phyloP scores from a whole-genome alignment of 2,797 vertebrate species.

The Enteromius radiatus region DNA sequence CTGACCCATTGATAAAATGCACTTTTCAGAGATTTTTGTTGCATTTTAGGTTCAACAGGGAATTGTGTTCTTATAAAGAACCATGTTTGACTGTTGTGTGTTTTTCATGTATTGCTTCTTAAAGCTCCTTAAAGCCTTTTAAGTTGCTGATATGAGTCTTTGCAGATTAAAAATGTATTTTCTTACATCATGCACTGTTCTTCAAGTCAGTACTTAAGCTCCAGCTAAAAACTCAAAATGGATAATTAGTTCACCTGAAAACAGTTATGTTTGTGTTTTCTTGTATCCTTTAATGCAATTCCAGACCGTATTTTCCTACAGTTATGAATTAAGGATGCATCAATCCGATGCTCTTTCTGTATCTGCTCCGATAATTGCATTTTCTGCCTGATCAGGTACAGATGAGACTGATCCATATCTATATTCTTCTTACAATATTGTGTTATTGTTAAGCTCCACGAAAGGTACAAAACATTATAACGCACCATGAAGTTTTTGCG shows the following conservation, averaged over 20 bases:
- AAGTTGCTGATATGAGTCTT: background rate
- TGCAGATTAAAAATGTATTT: background rate
- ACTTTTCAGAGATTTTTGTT: background rate
- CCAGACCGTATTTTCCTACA: background rate
- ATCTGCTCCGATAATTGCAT: too few relatives aligned
- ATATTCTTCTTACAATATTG: too few relatives aligned
- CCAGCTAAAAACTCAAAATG: background rate
- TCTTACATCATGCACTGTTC: background rate
- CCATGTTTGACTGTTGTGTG: background rate
- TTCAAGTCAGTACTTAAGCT: background rate
- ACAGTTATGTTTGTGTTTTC: background rate
- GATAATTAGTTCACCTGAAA: background rate
- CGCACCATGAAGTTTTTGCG: too few relatives aligned
- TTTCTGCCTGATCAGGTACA: too few relatives aligned
- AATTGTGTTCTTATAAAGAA: background rate
- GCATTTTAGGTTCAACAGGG: background rate
- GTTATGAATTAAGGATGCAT: background rate
- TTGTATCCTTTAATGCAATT: background rate
- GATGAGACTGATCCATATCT: too few relatives aligned
- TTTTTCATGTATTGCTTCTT: background rate
- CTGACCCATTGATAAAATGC: background rate
- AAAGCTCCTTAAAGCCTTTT: too few relatives aligned
- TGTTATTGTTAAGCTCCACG: too few relatives aligned
- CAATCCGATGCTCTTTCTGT: too few relatives aligned
- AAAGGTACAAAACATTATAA: too few relatives aligned